Conservation (phyloP, 2,113 vertebrate species). For the Hippocampus comes region DNA sequence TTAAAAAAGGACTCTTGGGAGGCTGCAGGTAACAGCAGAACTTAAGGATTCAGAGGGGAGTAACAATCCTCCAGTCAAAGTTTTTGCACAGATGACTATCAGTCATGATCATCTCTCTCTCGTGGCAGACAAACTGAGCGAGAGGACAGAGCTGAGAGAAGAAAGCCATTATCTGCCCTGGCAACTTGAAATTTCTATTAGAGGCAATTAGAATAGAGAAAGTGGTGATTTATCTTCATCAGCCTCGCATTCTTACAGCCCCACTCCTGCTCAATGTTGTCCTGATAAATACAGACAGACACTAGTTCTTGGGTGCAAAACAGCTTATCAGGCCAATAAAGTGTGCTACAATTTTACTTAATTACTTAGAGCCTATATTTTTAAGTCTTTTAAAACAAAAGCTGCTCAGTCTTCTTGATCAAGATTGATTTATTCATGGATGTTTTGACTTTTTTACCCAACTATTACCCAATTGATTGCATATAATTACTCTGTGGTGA, state of each 20-base stretch:
- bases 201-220: constrained; percentile 46
- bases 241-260: constrained; percentile 7
- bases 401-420: no score
- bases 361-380: background rate
- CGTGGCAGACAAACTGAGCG: constrained; percentile 1
- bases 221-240: constrained; percentile 62
- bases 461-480: background rate
- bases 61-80: constrained; percentile 22
- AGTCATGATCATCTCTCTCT: constrained; percentile 2
- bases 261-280: constrained; percentile 14
- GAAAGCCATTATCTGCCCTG: constrained; percentile 35
- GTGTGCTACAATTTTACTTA: background rate
- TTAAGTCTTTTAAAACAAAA: background rate
- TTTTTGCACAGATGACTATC: constrained; percentile 2
- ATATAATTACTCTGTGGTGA: background rate
- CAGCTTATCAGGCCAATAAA: background rate
- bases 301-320: background rate
- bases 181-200: constrained; percentile 49
- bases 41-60: constrained; percentile 16
- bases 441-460: background rate
- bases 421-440: background rate
- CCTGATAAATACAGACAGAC: background rate
- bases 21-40: constrained; percentile 10
- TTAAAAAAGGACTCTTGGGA: background rate
- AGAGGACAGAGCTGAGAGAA: constrained; percentile 11